phyloP scores from a whole-genome alignment of 2,888 invertebrate genomes.

The Trachelus iudaicus region DNA sequence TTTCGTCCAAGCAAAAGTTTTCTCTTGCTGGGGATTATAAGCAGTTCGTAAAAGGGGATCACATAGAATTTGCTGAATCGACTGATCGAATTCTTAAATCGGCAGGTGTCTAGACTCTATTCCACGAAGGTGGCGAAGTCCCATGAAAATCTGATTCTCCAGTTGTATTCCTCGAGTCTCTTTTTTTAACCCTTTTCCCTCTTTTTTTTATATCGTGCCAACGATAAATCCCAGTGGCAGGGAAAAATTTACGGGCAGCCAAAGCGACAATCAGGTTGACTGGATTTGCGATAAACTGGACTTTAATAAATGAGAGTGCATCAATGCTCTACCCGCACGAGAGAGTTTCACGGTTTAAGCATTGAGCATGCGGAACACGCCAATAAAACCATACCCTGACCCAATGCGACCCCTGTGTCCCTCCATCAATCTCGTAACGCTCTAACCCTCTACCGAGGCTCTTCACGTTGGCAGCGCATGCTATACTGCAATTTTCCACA shows the following conservation, averaged over 20 bases:
- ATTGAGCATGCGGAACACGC: constrained; percentile 33
- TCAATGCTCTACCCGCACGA: not conserved
- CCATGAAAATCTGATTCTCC: not conserved
- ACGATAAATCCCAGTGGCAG: not conserved
- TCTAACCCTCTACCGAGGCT: not conserved
- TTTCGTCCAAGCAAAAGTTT: not conserved
- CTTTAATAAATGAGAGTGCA: constrained; percentile 12
- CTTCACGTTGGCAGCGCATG: not conserved
- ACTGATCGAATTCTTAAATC: not conserved
- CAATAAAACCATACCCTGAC: constrained; percentile 55
- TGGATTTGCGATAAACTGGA: constrained; percentile 1
- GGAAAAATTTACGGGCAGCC: not conserved
- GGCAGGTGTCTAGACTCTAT: not conserved
- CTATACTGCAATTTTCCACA: not conserved
- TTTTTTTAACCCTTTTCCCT: not conserved
- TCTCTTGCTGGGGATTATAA: constrained; percentile 24
- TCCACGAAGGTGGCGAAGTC: not conserved
- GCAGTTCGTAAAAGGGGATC: constrained; percentile 29
- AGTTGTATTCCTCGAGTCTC: not conserved
- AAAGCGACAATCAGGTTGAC: constrained; percentile 3
- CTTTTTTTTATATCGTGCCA: not conserved
- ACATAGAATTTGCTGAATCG: constrained; percentile 31
- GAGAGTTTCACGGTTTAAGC: constrained; percentile 15
- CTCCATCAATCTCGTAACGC: constrained; percentile 49
- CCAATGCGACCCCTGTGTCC: constrained; percentile 29